Percentiles rank a stretch among this genome's conserved stretches.
These are phyloP conservation scores for Drosophila macrospina DNA, from an alignment of 2,888 invertebrate genomes.

Conservation along the genomic window DNA sequence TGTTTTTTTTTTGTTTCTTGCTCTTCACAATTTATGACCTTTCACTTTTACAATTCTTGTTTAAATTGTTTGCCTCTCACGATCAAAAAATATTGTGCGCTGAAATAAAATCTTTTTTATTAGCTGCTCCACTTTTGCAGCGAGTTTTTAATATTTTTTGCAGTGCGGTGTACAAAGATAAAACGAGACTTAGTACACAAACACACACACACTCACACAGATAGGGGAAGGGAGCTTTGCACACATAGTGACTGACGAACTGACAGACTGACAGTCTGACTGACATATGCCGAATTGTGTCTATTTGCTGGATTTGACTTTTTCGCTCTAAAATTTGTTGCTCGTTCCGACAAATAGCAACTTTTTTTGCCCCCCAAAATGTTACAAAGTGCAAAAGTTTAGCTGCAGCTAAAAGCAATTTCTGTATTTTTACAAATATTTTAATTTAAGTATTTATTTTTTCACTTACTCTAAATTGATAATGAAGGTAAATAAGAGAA, in stretches of 20 bases:
- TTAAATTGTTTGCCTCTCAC: slow-evolving; percentile 10
- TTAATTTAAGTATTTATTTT: neutral
- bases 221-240: neutral
- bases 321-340: slow-evolving; percentile 7
- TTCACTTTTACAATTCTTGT: slow-evolving; percentile 14
- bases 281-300: slow-evolving; percentile 23
- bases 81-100: slow-evolving; percentile 26
- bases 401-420: neutral
- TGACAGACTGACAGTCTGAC: slow-evolving; percentile 1
- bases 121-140: slow-evolving; percentile 34
- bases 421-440: neutral
- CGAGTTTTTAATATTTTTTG: slow-evolving; percentile 47
- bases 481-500: no score
- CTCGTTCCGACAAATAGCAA: slow-evolving; percentile 2
- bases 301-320: slow-evolving; percentile 19
- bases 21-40: slow-evolving; percentile 6
- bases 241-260: slow-evolving; percentile 5
- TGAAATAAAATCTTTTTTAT: slow-evolving; percentile 21
- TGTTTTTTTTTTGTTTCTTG: neutral
- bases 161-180: slow-evolving; percentile 9
- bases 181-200: slow-evolving; percentile 5
- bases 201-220: neutral
- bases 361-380: neutral
- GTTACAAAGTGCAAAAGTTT: neutral
- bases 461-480: no score